Base-by-base conservation (phyloP, 2,113 vertebrate genomes). In the Columba livia region DNA sequence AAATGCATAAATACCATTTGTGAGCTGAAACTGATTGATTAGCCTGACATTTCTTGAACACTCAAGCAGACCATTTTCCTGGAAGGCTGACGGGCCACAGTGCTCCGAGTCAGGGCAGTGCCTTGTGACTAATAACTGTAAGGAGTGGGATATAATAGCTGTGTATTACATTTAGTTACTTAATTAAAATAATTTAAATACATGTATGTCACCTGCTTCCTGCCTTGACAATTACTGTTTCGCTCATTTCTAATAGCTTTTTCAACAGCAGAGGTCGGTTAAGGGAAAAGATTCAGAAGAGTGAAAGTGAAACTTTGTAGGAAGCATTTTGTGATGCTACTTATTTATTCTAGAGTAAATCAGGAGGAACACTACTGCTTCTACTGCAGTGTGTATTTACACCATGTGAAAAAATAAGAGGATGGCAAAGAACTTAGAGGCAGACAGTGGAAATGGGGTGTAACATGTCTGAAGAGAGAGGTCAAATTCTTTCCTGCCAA, bases 381-480 rank as follows among this genome's bases (percentile, higher is more conserved):
- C 77, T 92, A 36, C 38, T 87, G 32, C 32, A 56, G 11, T 4
- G 1, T 67, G 57, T 44, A 64, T 93, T 90, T 79, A 89, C 42
- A 77, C 70, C 67, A 90, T 66, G 85, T 81, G 56, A 94, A 94
- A 94, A 91, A 66, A 9, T 70, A 72, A 34, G 20, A 72, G 58
- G 89, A 91, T 70, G 71, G 85, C 67, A 83, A 93, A 94, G 85
- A 69, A 56, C 61, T 90, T 90, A 61, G 28, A 89, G 70, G 85
- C 72, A 90, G 87, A 26, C 50, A 92, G 67, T 93, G 85, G 91
- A 97, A 97, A 96, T 96, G 81, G 70, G 62, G 85, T 96, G 74
- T 91, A 93, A 94, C 74, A 56, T 93, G 89, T 94, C 50, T 93
- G 89, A 96, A 51, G 70, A 95, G 81, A 88, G 48, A 58, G 67